These are phyloP conservation scores for western clawed frog (Xenopus tropicalis) DNA, from an alignment of 2,113 vertebrate genomes.

Conservation along the genomic window DNA sequence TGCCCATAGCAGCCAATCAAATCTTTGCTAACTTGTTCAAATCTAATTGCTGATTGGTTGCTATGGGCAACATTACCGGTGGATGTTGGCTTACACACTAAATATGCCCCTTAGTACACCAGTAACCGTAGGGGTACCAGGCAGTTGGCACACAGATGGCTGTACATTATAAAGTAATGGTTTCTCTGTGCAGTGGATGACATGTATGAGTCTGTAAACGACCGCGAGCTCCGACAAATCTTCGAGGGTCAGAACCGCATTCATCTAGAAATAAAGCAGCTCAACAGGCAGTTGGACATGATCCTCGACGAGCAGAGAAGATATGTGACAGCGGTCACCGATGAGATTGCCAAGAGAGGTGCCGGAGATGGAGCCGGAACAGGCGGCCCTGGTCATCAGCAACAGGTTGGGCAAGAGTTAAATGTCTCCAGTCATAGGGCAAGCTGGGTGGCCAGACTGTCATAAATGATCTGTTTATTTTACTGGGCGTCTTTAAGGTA, in stretches of 20 bases:
- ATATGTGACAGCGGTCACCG: conserved; percentile 78
- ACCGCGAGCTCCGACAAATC: conserved; percentile 89
- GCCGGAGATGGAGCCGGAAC: conserved; percentile 52
- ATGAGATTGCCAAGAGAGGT: conserved; percentile 77
- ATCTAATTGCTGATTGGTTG: too few relatives aligned
- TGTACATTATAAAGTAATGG: neutral
- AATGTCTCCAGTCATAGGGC: too few relatives aligned
- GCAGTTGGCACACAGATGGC: too few relatives aligned
- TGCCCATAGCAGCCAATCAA: too few relatives aligned
- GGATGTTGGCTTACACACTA: too few relatives aligned
- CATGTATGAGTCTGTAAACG: conserved; percentile 80
- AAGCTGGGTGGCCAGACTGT: rapidly evolving
- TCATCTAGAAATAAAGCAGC: conserved; percentile 94
- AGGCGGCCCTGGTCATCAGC: conserved; percentile 51
- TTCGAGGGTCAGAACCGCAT: conserved; percentile 96
- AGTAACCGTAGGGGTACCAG: too few relatives aligned
- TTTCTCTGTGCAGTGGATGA: conserved; percentile 71
- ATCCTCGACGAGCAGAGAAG: conserved; percentile 93
- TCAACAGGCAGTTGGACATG: conserved; percentile 88
- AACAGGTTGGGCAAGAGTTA: conserved; percentile 69
- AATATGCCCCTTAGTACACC: too few relatives aligned
- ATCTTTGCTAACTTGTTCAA: too few relatives aligned
- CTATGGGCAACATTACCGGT: too few relatives aligned
- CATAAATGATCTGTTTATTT: neutral
- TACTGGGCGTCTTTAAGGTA: neutral